These are phyloP conservation scores for Alces alces DNA, from an alignment of 2,113 vertebrate genomes.

Conservation along the genomic window DNA sequence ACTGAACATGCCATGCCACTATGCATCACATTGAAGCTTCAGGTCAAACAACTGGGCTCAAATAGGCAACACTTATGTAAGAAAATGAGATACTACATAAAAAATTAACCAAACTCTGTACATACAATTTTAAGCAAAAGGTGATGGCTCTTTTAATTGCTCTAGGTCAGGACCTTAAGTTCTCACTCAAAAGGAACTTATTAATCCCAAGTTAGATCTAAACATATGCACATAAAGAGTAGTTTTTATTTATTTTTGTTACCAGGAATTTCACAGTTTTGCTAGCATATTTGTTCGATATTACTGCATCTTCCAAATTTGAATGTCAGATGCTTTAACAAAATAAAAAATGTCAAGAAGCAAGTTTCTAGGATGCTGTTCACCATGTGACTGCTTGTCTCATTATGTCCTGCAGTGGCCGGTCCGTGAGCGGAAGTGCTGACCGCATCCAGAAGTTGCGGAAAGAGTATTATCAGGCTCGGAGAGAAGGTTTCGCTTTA, in stretches of 20 bases:
- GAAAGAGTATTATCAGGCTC: constrained; percentile 95
- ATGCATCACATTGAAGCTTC: not conserved
- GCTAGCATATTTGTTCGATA: not conserved
- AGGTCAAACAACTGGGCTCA: not conserved
- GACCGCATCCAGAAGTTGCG: constrained; percentile 94
- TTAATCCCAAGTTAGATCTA: not conserved
- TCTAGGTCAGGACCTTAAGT: not conserved
- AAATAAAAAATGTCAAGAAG: not conserved
- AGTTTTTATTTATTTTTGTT: not conserved
- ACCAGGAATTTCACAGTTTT: not conserved
- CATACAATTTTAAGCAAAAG: not conserved
- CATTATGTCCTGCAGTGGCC: constrained; percentile 66
- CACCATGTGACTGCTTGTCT: not conserved
- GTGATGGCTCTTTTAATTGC: not conserved
- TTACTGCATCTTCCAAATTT: constrained; percentile 15
- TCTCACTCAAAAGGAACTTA: constrained; percentile 28
- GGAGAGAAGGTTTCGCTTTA: constrained; percentile 86
- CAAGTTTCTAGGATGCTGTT: not conserved
- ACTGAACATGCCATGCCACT: not conserved
- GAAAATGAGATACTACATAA: not conserved
- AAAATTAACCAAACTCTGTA: not conserved
- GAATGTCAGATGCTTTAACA: not conserved
- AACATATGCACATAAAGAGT: not conserved
- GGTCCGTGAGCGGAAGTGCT: constrained; percentile 74
- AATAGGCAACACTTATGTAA: not conserved